Evolutionary conservation across 2,888 invertebrate genomes (phyloP), one percentile per base, ranked within the genome.

Genomic region (Troides oblongomaculatus): DNA sequence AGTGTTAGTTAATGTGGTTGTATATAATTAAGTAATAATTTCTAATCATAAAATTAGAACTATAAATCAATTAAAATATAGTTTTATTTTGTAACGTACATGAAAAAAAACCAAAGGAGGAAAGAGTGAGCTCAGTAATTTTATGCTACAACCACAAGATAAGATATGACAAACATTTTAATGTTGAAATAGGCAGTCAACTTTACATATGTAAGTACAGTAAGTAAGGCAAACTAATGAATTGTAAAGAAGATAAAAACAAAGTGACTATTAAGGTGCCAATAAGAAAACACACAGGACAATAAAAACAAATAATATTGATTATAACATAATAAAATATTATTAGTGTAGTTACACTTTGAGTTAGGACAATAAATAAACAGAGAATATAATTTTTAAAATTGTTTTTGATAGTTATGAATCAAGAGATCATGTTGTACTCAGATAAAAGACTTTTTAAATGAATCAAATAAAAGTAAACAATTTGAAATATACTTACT

Each of bases 401-500:
- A 14, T 46, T 46, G 14, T 12, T 46, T 14, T 46, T 46, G 39
- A 46, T 46, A 14, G 12, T 14, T 14, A 14, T 12, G 4, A 14
- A 14, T 12, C 0, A 46, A 46, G 1, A 17, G 14, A 14, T 12
- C 12, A 46, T 46, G 14, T 46, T 46, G 4, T 46, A 14, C 12
- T 14, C 14, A 14, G 4, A 12, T 12, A 14, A 46, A 12, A 46
- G 1, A 14, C 14, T 46, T 14, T 46, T 14, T 46, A 46, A 2
- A 46, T 14, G 14, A 14, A 14, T 14, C 10, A 46, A 53, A 53
- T 5, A 53, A 53, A n/a, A 53, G 6, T 18, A 5, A 7, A n/a
- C 18, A n/a, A 53, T 14, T 60, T 12, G 21, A 21, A 57, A 50
- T 36, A 14, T 70, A 83, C 94, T 94, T 82, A 97, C 97, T 92